phyloP scores from a whole-genome alignment of 2,888 invertebrate genomes.

The Melitaea athalia region DNA sequence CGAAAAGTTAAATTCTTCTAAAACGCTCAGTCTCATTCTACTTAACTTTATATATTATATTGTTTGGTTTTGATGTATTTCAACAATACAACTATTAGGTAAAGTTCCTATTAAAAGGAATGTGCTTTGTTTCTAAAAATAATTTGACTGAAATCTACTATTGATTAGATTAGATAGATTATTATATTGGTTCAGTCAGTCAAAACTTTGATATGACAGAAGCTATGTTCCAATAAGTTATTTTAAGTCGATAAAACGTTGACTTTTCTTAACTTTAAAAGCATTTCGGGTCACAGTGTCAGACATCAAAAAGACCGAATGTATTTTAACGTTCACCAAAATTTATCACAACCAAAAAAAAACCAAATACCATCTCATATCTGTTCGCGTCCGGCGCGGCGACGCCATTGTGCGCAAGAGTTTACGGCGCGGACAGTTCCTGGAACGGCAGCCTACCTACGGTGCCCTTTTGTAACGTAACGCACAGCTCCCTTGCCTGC shows the following conservation, averaged over 20 bases:
- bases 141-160: too few species aligned
- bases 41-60: too few species aligned
- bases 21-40: too few species aligned
- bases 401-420: slow-evolving; percentile 64
- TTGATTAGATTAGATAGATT: not conserved
- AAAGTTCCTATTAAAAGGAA: too few species aligned
- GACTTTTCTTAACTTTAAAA: slow-evolving; percentile 15
- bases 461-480: slow-evolving; percentile 68
- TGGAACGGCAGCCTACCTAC: slow-evolving; percentile 63
- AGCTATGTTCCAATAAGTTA: not conserved
- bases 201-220: not conserved
- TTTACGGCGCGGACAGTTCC: slow-evolving; percentile 63
- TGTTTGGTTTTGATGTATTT: too few species aligned
- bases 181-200: too few species aligned
- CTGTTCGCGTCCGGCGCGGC: slow-evolving; percentile 41
- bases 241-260: not conserved
- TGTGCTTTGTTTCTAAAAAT: too few species aligned
- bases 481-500: slow-evolving; percentile 15
- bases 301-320: slow-evolving; percentile 24
- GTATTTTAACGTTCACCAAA: slow-evolving; percentile 25
- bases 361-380: slow-evolving; percentile 35
- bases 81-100: too few species aligned
- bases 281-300: slow-evolving; percentile 6
- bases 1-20: too few species aligned
- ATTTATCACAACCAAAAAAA: slow-evolving; percentile 34